Conservation (phyloP, 2,797 vertebrate species). For the Sebastes nivosus region DNA sequence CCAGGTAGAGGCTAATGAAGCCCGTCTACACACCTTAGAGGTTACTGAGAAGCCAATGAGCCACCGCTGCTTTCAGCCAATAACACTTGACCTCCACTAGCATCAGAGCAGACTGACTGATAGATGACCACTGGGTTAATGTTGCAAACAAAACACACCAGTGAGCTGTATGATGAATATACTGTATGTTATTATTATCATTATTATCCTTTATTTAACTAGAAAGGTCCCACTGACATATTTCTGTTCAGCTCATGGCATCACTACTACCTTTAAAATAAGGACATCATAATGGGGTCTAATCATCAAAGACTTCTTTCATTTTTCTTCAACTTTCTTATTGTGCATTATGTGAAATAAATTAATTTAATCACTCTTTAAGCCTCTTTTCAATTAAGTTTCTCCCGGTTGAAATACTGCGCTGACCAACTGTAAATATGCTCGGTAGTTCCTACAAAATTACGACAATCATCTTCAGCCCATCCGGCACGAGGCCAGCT, state of each 20-base stretch:
- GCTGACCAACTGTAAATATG: background rate
- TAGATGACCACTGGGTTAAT: background rate
- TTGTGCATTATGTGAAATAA: background rate
- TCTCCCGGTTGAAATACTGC: background rate
- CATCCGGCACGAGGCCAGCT: background rate
- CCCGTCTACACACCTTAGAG: background rate
- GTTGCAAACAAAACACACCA: background rate
- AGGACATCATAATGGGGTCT: background rate
- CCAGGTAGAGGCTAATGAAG: slow-evolving; percentile 7
- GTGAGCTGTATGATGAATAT: background rate
- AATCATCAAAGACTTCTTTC: background rate
- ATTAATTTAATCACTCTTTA: background rate
- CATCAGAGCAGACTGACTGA: background rate
- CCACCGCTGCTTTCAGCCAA: background rate
- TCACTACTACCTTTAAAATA: background rate
- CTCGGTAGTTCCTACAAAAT: background rate
- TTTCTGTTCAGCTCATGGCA: background rate
- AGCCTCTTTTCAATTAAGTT: background rate
- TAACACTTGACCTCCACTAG: background rate
- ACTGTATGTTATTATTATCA: background rate
- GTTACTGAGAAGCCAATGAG: slow-evolving; percentile 11
- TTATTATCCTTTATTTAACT: background rate
- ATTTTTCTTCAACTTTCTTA: background rate
- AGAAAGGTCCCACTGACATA: background rate
- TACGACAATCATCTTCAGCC: background rate